phyloP scores from a whole-genome alignment of 2,888 invertebrate genomes.

The Diarsia rubi region DNA sequence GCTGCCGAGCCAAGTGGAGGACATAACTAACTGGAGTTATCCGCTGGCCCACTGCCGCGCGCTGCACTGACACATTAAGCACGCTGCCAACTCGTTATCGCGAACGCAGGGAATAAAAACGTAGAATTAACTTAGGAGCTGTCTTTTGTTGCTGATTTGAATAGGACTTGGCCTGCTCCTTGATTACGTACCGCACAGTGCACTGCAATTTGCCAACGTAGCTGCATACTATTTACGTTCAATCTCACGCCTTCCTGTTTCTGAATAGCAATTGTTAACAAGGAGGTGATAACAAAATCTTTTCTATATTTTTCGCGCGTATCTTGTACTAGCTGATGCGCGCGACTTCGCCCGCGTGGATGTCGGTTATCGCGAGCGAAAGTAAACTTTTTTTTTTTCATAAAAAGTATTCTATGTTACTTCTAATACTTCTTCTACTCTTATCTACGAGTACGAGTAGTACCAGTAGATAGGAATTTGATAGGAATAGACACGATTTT shows the following conservation, averaged over 20 bases:
- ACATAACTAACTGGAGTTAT: constrained; percentile 68
- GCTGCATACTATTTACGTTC: not conserved
- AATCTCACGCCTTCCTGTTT: constrained; percentile 13
- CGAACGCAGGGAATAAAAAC: constrained; percentile 41
- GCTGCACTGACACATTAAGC: constrained; percentile 75
- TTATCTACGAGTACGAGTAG: too few species aligned
- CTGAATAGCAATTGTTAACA: constrained; percentile 9
- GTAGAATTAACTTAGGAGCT: constrained; percentile 15
- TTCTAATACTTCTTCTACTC: too few species aligned
- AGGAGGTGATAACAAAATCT: not conserved
- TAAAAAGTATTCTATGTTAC: too few species aligned
- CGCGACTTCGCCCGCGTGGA: too few species aligned
- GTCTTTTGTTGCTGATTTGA: constrained; percentile 39
- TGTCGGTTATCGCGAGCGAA: too few species aligned
- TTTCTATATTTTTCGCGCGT: too few species aligned
- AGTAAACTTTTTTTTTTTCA: too few species aligned
- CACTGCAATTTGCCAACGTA: constrained; percentile 1
- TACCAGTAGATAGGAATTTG: too few species aligned
- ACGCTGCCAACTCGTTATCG: constrained; percentile 69
- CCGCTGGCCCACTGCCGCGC: constrained; percentile 67
- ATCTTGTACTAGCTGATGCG: too few species aligned
- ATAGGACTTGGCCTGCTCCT: constrained; percentile 19
- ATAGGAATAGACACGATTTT: too few species aligned
- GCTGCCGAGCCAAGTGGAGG: constrained; percentile 64
- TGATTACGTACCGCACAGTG: not conserved